Evolutionary conservation across 2,888 invertebrate genomes (phyloP), one percentile per base, ranked within the genome.

Genomic region (Acanthacorydalis orientalis): DNA sequence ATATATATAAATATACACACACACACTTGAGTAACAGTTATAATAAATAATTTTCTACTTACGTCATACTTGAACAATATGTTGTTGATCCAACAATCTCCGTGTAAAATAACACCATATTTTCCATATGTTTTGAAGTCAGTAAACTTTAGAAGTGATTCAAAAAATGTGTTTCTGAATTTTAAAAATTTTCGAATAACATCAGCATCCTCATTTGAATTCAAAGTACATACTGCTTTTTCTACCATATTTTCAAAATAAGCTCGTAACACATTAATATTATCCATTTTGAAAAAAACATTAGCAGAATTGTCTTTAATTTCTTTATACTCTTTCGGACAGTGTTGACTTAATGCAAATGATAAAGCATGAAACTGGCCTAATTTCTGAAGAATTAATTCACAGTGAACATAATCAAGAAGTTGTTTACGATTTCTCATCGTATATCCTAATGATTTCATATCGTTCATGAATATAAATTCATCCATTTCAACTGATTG

Each of bases 41-140:
- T 23, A 8, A 56, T 54, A 43, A 57, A 57, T 32, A 35, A 40
- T 8, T 49, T 23, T 23, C 6, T 23, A 51, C 54, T 53, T 52
- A 60, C 60, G 39, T 53, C 48, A 49, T 60, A 58, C 49, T 56
- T 53, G 48, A 59, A 60, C 56, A 60, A 55, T 54, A 60, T 57
- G 43, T 60, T 60, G 44, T 60, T 60, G 42, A 52, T 57, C 60
- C 60, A 60, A 47, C 58, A 57, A 51, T 60, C 60, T 6, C 59
- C 59, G 52, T 60, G 60, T 2, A 54, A 41, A 34, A 60, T 50
- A 4, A 56, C 55, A 12, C 46, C 35, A 44, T 44, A 48, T 37
- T 51, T 38, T 8, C 32, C 3, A 6, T 32, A 7, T 33, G 8
- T 47, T 44, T 48, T 49, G n/a, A n/a, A n/a, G n/a, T n/a, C n/a